Conservation (phyloP, 2,888 invertebrate species). For the Agonum fuliginosum region DNA sequence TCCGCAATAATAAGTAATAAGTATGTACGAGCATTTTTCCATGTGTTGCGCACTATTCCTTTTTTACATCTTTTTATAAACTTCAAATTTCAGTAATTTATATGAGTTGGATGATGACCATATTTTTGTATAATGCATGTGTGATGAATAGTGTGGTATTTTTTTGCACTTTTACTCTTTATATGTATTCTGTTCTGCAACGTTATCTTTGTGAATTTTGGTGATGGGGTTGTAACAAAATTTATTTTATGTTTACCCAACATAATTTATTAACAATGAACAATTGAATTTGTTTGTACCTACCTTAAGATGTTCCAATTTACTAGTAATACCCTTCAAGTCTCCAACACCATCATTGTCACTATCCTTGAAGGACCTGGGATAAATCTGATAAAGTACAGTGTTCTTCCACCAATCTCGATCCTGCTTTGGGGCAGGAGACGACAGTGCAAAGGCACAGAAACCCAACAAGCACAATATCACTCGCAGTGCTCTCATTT, state of each 20-base stretch:
- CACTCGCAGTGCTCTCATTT: background rate
- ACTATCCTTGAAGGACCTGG: constrained; percentile 89
- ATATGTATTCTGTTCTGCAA: too few species aligned
- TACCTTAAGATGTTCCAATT: constrained; percentile 49
- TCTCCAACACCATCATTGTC: constrained; percentile 80
- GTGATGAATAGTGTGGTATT: too few species aligned
- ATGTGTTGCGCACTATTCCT: too few species aligned
- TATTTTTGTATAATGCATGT: too few species aligned
- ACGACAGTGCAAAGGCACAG: background rate
- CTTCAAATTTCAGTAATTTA: too few species aligned
- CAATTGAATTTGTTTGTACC: background rate
- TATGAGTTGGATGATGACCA: too few species aligned
- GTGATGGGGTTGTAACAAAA: background rate
- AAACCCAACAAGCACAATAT: background rate
- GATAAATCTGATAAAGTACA: constrained; percentile 90
- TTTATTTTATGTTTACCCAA: background rate
- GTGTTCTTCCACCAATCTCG: constrained; percentile 89
- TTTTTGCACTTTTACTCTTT: too few species aligned
- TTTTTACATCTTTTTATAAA: too few species aligned
- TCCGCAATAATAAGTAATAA: too few species aligned
- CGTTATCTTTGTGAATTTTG: too few species aligned
- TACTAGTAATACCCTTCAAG: constrained; percentile 72
- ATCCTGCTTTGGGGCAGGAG: background rate
- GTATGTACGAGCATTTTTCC: too few species aligned
- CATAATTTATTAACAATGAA: too few species aligned